Percentiles rank a stretch among this genome's conserved stretches.
These are phyloP conservation scores for Mirounga angustirostris DNA, from an alignment of 2,113 vertebrate species.

Conservation along the genomic window DNA sequence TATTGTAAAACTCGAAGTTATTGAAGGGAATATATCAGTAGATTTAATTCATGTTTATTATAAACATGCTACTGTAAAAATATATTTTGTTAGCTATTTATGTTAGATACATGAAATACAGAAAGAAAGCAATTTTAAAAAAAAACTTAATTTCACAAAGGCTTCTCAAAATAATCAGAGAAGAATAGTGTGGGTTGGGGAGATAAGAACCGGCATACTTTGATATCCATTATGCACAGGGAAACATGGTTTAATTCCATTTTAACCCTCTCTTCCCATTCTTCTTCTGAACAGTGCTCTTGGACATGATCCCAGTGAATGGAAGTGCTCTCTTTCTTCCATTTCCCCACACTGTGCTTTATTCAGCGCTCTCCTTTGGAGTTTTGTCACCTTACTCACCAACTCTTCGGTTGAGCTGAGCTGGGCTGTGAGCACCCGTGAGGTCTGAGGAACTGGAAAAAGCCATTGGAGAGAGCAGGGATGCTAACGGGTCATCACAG, in stretches of 20 bases:
- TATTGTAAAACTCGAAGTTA: not conserved
- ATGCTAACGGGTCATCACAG: slow-evolving; percentile 93
- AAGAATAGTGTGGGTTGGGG: not conserved
- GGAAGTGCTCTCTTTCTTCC: not conserved
- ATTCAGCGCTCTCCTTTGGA: not conserved
- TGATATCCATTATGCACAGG: not conserved
- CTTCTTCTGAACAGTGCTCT: not conserved
- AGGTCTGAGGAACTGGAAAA: slow-evolving; percentile 96
- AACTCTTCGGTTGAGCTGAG: slow-evolving; percentile 94
- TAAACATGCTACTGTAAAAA: not conserved
- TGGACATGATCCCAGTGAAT: not conserved
- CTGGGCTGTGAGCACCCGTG: slow-evolving; percentile 89
- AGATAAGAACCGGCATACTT: not conserved
- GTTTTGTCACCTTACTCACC: slow-evolving; percentile 88
- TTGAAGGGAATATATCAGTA: not conserved
- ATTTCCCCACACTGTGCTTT: not conserved
- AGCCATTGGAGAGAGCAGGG: slow-evolving; percentile 89
- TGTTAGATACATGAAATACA: not conserved
- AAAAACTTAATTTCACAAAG: not conserved
- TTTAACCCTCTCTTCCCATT: not conserved
- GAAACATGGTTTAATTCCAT: not conserved
- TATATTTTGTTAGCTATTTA: not conserved
- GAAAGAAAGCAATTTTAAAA: not conserved
- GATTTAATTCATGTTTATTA: not conserved
- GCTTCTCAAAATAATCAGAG: not conserved